Evolutionary conservation across 2,888 invertebrate genomes (phyloP), one percentile per base, ranked within the genome.

Genomic region (Agriopis leucophaearia): DNA sequence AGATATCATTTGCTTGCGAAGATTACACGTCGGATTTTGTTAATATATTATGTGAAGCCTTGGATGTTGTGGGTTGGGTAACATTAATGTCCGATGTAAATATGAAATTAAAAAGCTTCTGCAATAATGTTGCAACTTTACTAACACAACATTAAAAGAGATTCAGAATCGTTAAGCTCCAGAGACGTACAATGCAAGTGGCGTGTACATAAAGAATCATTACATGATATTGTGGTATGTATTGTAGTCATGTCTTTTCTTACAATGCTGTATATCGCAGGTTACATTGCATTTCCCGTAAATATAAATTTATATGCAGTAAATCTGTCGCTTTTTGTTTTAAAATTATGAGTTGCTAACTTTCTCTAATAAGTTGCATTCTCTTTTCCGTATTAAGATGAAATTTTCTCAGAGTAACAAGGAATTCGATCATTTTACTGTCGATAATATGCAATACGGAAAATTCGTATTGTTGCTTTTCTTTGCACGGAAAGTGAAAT

Each of bases 301-400:
- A 16, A 58, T 64, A 58, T 70, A 38, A 76, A 78, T 66, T 79
- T 61, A 63, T 62, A 36, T 35, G 10, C 57, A 64, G 63, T 64
- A 70, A n/a, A n/a, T 66, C 38, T 68, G 69, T 64, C 70, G 64
- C 65, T 73, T 78, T 79, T 78, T 79, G 72, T 77, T 64, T 76
- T 69, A 68, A 16, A 74, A 76, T 77, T 71, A 72, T 75, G 74
- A 74, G 79, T 79, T 66, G 75, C 67, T 79, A 75, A 81, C 84
- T 83, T 83, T 82, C 80, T 72, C 78, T 76, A 69, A 78, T 79
- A 73, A 73, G 73, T 74, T 73, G 63, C 72, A 69, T 80, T 77
- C 77, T 74, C 76, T 77, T 77, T 57, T 69, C 51, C 62, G 67
- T 72, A 72, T 70, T 47, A 64, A 69, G 67, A 61, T 67, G 52